These are phyloP conservation scores for Aldabrachelys gigantea DNA, from an alignment of 2,113 vertebrate species.

Conservation along the genomic window DNA sequence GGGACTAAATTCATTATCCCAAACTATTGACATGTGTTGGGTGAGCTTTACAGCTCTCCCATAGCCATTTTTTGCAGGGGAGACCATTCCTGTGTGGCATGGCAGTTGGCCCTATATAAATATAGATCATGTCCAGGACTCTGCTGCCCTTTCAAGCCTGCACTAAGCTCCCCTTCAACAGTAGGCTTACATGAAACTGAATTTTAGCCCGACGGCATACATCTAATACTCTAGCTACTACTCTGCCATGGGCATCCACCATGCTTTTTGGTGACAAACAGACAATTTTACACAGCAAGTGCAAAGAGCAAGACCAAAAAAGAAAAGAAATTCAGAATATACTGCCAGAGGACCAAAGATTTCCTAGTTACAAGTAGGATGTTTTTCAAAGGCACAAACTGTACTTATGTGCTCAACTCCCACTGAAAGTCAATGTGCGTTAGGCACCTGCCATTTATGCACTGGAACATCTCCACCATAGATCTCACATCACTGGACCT, in stretches of 20 bases:
- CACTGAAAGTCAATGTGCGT: neutral
- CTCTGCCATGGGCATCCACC: neutral
- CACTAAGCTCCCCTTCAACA: neutral
- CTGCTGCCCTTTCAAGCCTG: neutral
- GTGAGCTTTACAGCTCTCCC: neutral
- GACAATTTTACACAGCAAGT: neutral
- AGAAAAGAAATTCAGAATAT: neutral
- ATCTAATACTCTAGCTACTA: neutral
- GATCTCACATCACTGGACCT: neutral
- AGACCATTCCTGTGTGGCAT: neutral
- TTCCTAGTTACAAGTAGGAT: neutral
- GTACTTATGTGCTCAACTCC: neutral
- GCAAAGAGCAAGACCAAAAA: neutral
- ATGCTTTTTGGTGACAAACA: neutral
- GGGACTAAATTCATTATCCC: neutral
- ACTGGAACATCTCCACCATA: neutral
- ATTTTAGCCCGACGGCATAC: neutral
- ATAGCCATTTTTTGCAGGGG: neutral
- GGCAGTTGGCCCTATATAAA: neutral
- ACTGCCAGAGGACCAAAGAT: neutral
- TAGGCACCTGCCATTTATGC: neutral
- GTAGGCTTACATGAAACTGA: rapidly evolving
- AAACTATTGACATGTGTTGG: neutral
- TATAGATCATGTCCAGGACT: neutral
- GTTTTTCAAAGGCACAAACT: neutral